Evolutionary conservation across 2,113 vertebrate genomes (phyloP).

Genomic region (Astatoreochromis straeleni): DNA sequence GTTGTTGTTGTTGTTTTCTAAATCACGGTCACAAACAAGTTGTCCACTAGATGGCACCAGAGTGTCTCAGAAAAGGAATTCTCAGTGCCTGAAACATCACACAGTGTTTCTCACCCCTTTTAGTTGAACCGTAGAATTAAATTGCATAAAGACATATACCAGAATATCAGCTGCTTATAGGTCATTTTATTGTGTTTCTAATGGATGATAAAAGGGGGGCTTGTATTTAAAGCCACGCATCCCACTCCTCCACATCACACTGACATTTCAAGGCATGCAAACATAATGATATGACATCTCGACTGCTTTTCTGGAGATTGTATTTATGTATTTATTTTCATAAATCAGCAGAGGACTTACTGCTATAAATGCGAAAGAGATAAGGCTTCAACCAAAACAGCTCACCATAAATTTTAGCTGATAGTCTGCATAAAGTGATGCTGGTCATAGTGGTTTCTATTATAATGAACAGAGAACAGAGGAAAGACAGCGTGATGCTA

Average conservation of each 20-base stretch:
- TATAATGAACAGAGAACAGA: not conserved
- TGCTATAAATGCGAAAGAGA: slow-evolving; percentile 1
- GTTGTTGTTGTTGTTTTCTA: not conserved
- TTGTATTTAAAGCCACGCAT: slow-evolving; percentile 2
- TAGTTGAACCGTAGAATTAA: not conserved
- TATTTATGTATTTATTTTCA: not conserved
- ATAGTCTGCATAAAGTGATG: not conserved
- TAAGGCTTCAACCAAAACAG: not conserved
- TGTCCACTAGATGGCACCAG: slow-evolving; percentile 48
- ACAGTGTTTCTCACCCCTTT: not conserved
- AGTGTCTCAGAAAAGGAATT: not conserved
- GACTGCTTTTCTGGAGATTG: not conserved
- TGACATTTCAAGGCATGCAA: slow-evolving; percentile 8
- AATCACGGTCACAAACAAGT: not conserved
- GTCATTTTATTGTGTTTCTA: not conserved
- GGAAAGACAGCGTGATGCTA: not conserved
- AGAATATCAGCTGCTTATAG: not conserved
- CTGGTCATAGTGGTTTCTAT: not conserved
- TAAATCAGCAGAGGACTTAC: not conserved
- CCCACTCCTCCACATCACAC: not conserved
- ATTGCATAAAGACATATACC: not conserved
- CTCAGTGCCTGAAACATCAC: not conserved
- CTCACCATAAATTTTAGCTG: not conserved
- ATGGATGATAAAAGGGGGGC: not conserved
- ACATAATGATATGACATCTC: not conserved